phyloP scores from a whole-genome alignment of 2,888 invertebrate genomes.

The Pandemis cinnamomeana region DNA sequence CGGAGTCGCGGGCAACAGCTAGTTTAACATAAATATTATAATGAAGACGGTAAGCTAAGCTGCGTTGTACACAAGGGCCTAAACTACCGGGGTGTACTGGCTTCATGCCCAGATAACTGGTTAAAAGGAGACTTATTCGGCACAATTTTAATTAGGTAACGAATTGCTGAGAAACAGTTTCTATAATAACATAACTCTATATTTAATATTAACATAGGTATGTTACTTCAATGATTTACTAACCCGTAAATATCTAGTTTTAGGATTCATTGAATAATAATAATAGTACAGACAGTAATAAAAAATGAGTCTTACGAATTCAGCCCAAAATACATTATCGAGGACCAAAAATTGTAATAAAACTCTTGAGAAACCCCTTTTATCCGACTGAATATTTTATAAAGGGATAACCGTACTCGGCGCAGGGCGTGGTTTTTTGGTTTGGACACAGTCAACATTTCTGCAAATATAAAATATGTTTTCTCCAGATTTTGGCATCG shows the following conservation, averaged over 20 bases:
- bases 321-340: constrained; percentile 25
- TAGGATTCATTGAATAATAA: neutral
- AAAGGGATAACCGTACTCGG: constrained; percentile 21
- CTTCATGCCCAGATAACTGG: no score
- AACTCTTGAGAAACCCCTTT: constrained; percentile 30
- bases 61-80: neutral
- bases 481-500: neutral
- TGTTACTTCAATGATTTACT: no score
- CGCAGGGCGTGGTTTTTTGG: constrained; percentile 13
- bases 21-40: neutral
- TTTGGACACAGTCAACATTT: constrained; percentile 7
- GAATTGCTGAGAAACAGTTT: no score
- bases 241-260: neutral
- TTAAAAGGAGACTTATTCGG: no score
- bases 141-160: no score
- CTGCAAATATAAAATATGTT: constrained; percentile 1
- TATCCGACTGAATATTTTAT: constrained; percentile 39
- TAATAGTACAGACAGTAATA: neutral
- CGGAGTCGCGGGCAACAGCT: no score
- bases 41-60: neutral
- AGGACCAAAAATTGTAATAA: constrained; percentile 31
- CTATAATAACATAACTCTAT: no score
- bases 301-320: constrained; percentile 22
- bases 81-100: no score
- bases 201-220: no score